A percentile compares a stretch with the other conserved stretches of the same genome.
Evolutionary conservation across 2,888 invertebrate species (phyloP).

Genomic region (Philonicus albiceps): DNA sequence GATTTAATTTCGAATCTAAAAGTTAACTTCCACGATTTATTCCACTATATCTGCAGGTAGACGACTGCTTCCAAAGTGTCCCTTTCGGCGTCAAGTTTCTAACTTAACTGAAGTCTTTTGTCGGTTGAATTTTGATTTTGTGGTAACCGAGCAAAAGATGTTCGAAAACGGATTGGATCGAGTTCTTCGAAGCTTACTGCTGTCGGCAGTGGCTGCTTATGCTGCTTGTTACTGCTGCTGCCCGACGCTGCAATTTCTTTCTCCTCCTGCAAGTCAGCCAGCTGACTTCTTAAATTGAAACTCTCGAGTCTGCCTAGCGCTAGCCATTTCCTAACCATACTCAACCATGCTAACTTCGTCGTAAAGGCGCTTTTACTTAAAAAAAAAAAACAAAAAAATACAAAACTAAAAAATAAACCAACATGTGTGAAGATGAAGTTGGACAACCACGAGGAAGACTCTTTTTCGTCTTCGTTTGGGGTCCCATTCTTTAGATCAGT

Average conservation of each 20-base stretch:
- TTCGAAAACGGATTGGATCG: constrained; percentile 9
- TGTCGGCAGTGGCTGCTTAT: neutral
- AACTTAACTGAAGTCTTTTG: constrained; percentile 47
- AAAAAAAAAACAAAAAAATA: neutral
- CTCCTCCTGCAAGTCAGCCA: neutral
- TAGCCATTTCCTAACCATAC: neutral
- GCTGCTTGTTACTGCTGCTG: neutral
- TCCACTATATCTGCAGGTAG: neutral
- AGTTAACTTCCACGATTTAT: neutral
- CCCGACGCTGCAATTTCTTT: constrained; percentile 3
- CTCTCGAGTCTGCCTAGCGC: neutral
- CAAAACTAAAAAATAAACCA: neutral
- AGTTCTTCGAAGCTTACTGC: neutral
- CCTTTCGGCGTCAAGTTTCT: constrained; percentile 41
- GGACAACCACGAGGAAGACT: constrained; percentile 6
- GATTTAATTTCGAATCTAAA: neutral
- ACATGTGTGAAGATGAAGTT: neutral
- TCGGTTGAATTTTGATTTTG: constrained; percentile 46
- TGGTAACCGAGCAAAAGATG: constrained; percentile 18
- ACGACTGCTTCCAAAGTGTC: neutral
- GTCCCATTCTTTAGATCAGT: neutral
- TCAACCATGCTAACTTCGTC: neutral
- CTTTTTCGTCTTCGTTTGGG: neutral
- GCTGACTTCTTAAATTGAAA: constrained; percentile 27
- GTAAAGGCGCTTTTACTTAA: neutral